These are phyloP conservation scores for Ypsolopha scabrella DNA, from an alignment of 2,888 invertebrate species.

Conservation along the genomic window DNA sequence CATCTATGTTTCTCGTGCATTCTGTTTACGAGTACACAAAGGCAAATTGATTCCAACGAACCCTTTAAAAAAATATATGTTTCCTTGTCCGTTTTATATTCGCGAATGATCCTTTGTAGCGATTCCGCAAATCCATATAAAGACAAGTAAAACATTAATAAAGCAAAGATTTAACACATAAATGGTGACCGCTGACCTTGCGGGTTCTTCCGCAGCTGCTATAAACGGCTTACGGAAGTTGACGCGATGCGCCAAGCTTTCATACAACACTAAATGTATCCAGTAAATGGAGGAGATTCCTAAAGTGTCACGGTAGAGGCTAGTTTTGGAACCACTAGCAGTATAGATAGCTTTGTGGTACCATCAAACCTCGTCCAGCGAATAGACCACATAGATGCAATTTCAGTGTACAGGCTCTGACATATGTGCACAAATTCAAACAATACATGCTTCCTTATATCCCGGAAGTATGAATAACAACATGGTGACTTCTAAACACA, in stretches of 20 bases:
- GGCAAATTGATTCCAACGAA: neutral
- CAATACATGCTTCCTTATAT: constrained; percentile 36
- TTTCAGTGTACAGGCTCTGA: neutral
- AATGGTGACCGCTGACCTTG: constrained; percentile 8
- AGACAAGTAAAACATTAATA: constrained; percentile 16
- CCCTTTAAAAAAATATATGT: constrained; percentile 11
- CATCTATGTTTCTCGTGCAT: constrained; percentile 3
- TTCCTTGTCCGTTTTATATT: constrained; percentile 6
- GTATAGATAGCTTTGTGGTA: too few relatives aligned
- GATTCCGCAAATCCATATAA: constrained; percentile 25
- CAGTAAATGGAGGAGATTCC: too few relatives aligned
- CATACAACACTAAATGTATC: too few relatives aligned
- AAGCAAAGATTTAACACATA: neutral
- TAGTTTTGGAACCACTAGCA: too few relatives aligned
- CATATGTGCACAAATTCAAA: neutral
- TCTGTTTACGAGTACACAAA: too few relatives aligned
- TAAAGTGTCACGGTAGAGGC: too few relatives aligned
- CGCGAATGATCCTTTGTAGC: constrained; percentile 1
- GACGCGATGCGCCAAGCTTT: too few relatives aligned
- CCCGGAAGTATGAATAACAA: constrained; percentile 29
- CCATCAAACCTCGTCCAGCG: too few relatives aligned
- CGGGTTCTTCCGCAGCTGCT: constrained; percentile 51
- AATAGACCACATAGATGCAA: constrained; percentile 8
- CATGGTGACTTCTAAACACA: neutral
- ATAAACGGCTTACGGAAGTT: constrained; percentile 58